These are phyloP conservation scores for Catamblyrhynchus diadema DNA, from an alignment of 2,797 vertebrate genomes.

Conservation along the genomic window DNA sequence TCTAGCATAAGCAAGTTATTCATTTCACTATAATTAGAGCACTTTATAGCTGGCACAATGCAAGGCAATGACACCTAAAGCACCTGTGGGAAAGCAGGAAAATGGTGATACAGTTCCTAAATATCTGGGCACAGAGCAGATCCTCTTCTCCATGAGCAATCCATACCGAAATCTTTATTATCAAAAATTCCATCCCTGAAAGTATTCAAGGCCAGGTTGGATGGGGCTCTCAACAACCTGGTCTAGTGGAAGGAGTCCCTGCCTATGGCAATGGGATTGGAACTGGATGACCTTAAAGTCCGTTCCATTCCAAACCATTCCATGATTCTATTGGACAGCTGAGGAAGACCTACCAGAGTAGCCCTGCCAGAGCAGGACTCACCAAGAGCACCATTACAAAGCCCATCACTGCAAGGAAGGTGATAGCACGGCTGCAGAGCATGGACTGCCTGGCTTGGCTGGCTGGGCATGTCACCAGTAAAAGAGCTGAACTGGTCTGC, in stretches of 20 bases:
- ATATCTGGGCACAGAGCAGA: not conserved
- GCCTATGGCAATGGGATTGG: not conserved
- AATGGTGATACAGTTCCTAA: not conserved
- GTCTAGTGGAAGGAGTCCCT: not conserved
- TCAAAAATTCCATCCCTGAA: not conserved
- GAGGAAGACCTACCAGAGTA: not conserved
- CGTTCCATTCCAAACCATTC: not conserved
- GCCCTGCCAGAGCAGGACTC: not conserved
- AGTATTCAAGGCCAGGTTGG: not conserved
- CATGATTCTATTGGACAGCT: not conserved
- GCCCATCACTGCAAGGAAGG: not conserved
- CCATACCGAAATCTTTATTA: not conserved
- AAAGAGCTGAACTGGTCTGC: not conserved
- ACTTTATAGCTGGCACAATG: not conserved
- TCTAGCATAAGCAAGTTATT: not conserved
- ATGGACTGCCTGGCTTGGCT: not conserved
- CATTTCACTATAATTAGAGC: not conserved
- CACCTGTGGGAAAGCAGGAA: not conserved
- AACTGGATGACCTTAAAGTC: not conserved
- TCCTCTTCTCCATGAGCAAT: not conserved
- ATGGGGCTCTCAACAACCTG: not conserved
- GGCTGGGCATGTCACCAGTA: not conserved
- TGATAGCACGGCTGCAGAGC: accelerated
- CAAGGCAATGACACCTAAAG: not conserved
- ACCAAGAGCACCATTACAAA: not conserved